phyloP scores from a whole-genome alignment of 2,797 vertebrate species.

The Hyperoplus lanceolatus region DNA sequence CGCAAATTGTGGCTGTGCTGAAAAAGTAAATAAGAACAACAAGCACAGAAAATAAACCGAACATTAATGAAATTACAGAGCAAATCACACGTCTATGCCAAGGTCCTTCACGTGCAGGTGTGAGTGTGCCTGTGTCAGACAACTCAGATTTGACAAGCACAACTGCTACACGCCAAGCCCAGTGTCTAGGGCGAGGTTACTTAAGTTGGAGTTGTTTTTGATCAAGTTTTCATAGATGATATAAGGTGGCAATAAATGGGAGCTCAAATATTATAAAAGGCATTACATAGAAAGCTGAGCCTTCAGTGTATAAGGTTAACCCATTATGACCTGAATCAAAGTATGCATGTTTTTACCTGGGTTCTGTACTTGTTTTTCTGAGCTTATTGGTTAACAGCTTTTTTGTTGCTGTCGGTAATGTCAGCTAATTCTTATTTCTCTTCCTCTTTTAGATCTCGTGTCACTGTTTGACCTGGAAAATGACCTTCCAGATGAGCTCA shows the following conservation, averaged over 20 bases:
- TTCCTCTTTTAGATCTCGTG: constrained; percentile 88
- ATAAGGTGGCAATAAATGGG: constrained; percentile 14
- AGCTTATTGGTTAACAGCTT: not conserved
- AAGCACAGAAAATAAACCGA: constrained; percentile 18
- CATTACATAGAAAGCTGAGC: not conserved
- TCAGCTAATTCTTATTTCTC: constrained; percentile 19
- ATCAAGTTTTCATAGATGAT: constrained; percentile 16
- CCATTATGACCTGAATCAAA: too few relatives aligned
- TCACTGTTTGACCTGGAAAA: constrained; percentile 98
- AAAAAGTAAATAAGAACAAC: constrained; percentile 29
- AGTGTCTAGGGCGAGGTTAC: constrained; percentile 14
- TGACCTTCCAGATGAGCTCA: constrained; percentile 97
- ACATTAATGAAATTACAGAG: constrained; percentile 48
- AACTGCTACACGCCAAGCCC: constrained; percentile 7
- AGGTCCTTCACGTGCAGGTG: constrained; percentile 38
- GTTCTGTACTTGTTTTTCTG: not conserved
- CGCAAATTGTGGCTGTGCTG: not conserved
- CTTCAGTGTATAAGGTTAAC: constrained; percentile 7
- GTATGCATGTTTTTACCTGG: too few relatives aligned
- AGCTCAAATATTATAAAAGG: constrained; percentile 3
- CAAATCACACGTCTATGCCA: constrained; percentile 35
- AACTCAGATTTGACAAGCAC: constrained; percentile 45
- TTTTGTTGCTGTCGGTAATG: not conserved
- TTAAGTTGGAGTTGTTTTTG: not conserved
- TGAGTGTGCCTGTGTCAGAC: not conserved